Base-by-base conservation (phyloP, 35 echinoderm and acorn worm species). In the Amphiura filiformis region DNA sequence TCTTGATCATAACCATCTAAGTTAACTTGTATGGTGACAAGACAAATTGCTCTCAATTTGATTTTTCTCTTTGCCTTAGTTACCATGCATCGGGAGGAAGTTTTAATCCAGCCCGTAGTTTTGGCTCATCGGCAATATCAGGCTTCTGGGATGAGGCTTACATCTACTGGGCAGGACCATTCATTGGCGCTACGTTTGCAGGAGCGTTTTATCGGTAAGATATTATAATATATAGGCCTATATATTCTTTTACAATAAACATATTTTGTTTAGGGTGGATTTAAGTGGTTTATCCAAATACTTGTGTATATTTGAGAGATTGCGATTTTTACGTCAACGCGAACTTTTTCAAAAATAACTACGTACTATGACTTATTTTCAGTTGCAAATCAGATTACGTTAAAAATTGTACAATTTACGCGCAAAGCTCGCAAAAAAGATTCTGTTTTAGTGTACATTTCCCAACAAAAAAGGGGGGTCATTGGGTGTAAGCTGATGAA, bases 121-220 rank as follows among this genome's bases (percentile, higher is more conserved):
- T 87, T 44, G 75, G 85, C 26, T 39, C 85, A 12, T 36, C 84
- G 15, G 75, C 77, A 32, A 41, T 76, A 20, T 87, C 85, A 13
- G 85, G 85, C 12, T 76, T 77, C 35, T 87, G 85, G 85, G 77
- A 75, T 32, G 85, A 87, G 34, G 65, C 76, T 30, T 77, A 38
- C 22, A 76, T 87, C n/a, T 87, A 87, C 75, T 87, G 85, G 85
- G 85, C 65, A 40, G 85, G 85, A 78, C 85, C 85, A 31, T 76
- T 76, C 36, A 12, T 31, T 31, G 85, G 85, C 26, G 85, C 70
- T 17, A 42, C 77, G 1, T 44, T 75, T 49, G 36, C 85, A 28
- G 85, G 36, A 41, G 33, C 78, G 17, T 75, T 87, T 26, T 87
- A 78, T 57, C 76, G 75, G 85, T 87, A 78, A 70, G 61, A 13